Conservation (phyloP, 2,888 invertebrate genomes). For the Neuroscelio doddi region DNA sequence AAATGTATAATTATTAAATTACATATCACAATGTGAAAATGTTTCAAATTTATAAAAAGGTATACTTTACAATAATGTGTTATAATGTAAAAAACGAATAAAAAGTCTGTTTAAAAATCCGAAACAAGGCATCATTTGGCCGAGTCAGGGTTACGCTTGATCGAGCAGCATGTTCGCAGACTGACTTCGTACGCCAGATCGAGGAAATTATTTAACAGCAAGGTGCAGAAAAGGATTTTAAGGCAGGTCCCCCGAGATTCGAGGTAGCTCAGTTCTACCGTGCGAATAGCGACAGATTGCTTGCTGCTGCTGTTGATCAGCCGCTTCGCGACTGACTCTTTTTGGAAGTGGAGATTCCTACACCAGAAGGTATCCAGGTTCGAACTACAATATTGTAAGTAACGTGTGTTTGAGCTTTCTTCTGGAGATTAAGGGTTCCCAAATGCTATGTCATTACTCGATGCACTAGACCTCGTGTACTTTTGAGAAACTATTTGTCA, state of each 20-base stretch:
- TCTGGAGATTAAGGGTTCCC: neutral
- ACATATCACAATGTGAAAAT: slow-evolving; percentile 23
- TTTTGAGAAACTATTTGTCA: too few relatives aligned
- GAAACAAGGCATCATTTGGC: too few relatives aligned
- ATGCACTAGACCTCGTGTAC: too few relatives aligned
- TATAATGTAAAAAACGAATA: neutral
- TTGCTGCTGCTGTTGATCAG: slow-evolving; percentile 24
- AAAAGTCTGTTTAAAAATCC: too few relatives aligned
- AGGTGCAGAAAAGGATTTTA: slow-evolving; percentile 43
- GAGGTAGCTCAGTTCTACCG: slow-evolving; percentile 4
- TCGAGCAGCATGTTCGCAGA: slow-evolving; percentile 34
- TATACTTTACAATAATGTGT: neutral
- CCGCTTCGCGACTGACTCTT: slow-evolving; percentile 41
- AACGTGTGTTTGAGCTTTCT: slow-evolving; percentile 15
- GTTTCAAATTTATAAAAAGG: neutral
- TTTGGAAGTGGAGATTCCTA: slow-evolving; percentile 6
- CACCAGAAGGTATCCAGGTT: slow-evolving; percentile 3
- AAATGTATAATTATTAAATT: too few relatives aligned
- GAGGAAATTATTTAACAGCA: slow-evolving; percentile 23
- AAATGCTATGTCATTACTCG: neutral
- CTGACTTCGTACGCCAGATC: too few relatives aligned
- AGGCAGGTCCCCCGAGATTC: slow-evolving; percentile 29
- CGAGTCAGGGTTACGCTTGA: slow-evolving; percentile 27
- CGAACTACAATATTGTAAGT: slow-evolving; percentile 20
- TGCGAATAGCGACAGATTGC: slow-evolving; percentile 37